Conservation (phyloP, 2,888 invertebrate genomes). For the Ophioninae sp. region DNA sequence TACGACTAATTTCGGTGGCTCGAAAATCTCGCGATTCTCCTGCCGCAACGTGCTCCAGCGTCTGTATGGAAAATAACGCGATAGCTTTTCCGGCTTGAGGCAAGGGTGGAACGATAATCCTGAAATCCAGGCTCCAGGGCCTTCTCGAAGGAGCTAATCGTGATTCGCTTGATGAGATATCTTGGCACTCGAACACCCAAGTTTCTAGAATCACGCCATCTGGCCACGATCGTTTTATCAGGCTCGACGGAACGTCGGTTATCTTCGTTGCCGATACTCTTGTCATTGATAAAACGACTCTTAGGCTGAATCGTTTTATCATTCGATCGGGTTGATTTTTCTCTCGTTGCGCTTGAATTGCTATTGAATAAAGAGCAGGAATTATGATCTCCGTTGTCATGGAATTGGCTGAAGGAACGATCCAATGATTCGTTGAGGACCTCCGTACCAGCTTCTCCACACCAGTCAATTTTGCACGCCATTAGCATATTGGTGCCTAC, state of each 20-base stretch:
- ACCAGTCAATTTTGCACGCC: slow-evolving; percentile 8
- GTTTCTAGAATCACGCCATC: slow-evolving; percentile 22
- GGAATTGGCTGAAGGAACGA: neutral
- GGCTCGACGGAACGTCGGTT: neutral
- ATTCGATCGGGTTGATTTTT: neutral
- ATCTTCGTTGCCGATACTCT: neutral
- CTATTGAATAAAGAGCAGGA: neutral
- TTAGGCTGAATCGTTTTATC: neutral
- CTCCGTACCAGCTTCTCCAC: neutral
- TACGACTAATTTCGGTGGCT: slow-evolving; percentile 46
- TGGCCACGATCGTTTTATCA: slow-evolving; percentile 7
- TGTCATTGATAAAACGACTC: neutral
- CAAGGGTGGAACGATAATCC: slow-evolving; percentile 26
- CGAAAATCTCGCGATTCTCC: slow-evolving; percentile 34
- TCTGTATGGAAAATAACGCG: slow-evolving; percentile 1
- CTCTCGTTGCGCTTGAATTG: neutral
- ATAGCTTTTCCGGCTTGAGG: slow-evolving; percentile 12
- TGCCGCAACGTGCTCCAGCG: slow-evolving; percentile 10
- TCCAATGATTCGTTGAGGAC: neutral
- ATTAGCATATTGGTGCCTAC: slow-evolving; percentile 47
- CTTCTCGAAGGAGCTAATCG: slow-evolving; percentile 26
- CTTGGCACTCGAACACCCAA: neutral
- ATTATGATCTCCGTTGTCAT: neutral
- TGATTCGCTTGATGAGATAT: slow-evolving; percentile 30
- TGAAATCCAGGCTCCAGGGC: slow-evolving; percentile 18